A percentile compares a stretch with the other conserved stretches of the same genome.
phyloP scores from a whole-genome alignment of 2,113 vertebrate species.

The Ptychochromis oligacanthus region DNA sequence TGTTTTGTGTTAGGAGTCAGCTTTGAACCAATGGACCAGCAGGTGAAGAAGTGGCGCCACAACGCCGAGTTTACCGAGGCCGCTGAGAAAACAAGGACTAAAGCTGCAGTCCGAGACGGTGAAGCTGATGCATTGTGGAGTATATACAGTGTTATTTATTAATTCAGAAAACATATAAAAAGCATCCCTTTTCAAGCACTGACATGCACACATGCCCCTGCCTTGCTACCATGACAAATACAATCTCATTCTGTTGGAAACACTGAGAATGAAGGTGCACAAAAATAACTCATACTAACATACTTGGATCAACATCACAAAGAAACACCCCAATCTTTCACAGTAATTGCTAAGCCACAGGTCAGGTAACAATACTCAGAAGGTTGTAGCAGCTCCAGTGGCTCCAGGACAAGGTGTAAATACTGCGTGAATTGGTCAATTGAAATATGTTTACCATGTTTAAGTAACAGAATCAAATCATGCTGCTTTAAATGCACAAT shows the following conservation, averaged over 20 bases:
- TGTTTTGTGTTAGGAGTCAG: rapidly evolving
- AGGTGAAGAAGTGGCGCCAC: not conserved
- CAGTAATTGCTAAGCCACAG: not conserved
- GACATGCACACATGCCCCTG: not conserved
- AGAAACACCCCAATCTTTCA: not conserved
- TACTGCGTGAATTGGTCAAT: not conserved
- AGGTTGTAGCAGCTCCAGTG: not conserved
- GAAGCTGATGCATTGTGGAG: not conserved
- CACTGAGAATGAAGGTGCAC: not conserved
- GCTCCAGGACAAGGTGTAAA: not conserved
- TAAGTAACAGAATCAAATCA: not conserved
- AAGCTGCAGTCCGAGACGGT: not conserved
- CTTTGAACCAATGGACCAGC: not conserved
- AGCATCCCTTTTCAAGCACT: not conserved
- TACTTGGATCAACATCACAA: not conserved
- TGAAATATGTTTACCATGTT: not conserved
- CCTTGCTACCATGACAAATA: rapidly evolving
- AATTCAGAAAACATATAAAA: not conserved
- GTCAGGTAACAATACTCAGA: not conserved
- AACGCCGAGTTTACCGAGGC: rapidly evolving
- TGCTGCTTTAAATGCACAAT: not conserved
- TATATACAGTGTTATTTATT: not conserved
- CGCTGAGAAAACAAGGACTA: not conserved
- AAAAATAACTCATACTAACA: not conserved
- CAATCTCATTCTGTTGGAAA: not conserved